Evolutionary conservation across 2,888 invertebrate species (phyloP).

Genomic region (Thera britannica): DNA sequence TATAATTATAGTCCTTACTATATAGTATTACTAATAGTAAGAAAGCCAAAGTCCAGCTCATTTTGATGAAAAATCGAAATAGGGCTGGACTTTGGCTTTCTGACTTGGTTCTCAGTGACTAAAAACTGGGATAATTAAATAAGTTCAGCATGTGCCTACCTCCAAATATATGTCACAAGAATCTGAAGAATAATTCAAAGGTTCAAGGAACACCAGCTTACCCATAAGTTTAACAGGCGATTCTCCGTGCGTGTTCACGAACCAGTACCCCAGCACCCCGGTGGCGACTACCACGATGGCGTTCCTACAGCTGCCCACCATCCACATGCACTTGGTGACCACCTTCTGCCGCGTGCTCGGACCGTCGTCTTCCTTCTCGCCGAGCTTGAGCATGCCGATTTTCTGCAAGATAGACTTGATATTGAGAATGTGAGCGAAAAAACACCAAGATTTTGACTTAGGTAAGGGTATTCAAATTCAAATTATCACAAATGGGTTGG

Average conservation of each 20-base stretch:
- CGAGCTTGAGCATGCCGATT: constrained; percentile 87
- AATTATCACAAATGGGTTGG: too few relatives aligned
- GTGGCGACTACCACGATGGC: constrained; percentile 92
- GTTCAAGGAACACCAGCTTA: constrained; percentile 45
- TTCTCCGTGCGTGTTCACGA: constrained; percentile 75
- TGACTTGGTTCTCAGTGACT: too few relatives aligned
- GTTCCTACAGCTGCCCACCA: constrained; percentile 92
- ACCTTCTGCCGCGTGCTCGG: constrained; percentile 84
- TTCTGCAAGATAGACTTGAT: constrained; percentile 73
- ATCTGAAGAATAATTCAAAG: background rate
- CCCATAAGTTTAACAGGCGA: constrained; percentile 89
- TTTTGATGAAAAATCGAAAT: too few relatives aligned
- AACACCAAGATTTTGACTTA: too few relatives aligned
- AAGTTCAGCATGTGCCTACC: too few relatives aligned
- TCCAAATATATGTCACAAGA: too few relatives aligned
- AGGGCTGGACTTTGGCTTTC: background rate
- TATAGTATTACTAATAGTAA: too few relatives aligned
- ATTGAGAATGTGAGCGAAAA: background rate
- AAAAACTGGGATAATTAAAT: too few relatives aligned
- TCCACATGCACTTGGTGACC: constrained; percentile 89
- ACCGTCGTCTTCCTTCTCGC: constrained; percentile 79
- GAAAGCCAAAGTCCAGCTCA: too few relatives aligned
- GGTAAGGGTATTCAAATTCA: too few relatives aligned
- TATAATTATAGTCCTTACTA: too few relatives aligned
- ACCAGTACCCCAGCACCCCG: constrained; percentile 88